phyloP scores from a whole-genome alignment of 2,888 invertebrate species.

The Xestia rhomboidea region DNA sequence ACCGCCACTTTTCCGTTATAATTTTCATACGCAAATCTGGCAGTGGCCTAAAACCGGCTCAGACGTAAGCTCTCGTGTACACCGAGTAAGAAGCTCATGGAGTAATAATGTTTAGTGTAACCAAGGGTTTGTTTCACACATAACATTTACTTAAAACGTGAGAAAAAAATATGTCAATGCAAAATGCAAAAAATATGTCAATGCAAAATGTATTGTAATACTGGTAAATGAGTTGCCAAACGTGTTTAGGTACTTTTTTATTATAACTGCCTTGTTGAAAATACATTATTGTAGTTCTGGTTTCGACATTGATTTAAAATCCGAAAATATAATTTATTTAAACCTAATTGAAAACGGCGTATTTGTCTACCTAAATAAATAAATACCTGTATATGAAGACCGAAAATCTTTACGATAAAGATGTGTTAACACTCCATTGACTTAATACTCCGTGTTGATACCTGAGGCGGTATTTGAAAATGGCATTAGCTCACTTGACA shows the following conservation, averaged over 20 bases:
- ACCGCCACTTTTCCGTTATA: conserved; percentile 65
- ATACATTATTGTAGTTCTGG: not conserved
- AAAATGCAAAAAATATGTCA: not conserved
- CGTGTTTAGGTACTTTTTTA: not conserved
- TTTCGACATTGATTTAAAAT: not conserved
- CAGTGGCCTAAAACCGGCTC: conserved; percentile 63
- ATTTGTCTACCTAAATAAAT: too few species aligned
- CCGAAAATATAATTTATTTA: too few species aligned
- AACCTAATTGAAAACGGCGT: not conserved
- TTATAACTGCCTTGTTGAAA: not conserved
- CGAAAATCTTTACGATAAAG: not conserved
- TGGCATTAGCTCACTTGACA: conserved; percentile 61
- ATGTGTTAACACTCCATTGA: conserved; percentile 14
- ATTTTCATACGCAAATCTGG: conserved; percentile 67
- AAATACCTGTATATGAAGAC: not conserved
- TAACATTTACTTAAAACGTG: not conserved
- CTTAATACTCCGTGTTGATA: conserved; percentile 6
- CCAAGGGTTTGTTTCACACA: not conserved
- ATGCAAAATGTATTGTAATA: not conserved
- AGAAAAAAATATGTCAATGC: not conserved
- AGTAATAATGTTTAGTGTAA: not conserved
- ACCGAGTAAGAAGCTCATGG: conserved; percentile 21
- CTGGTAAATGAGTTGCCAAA: not conserved
- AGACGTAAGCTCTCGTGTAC: conserved; percentile 48
- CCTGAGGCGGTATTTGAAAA: conserved; percentile 58